Conservation (phyloP, 2,888 invertebrate genomes). For the Dromius quadrimaculatus region DNA sequence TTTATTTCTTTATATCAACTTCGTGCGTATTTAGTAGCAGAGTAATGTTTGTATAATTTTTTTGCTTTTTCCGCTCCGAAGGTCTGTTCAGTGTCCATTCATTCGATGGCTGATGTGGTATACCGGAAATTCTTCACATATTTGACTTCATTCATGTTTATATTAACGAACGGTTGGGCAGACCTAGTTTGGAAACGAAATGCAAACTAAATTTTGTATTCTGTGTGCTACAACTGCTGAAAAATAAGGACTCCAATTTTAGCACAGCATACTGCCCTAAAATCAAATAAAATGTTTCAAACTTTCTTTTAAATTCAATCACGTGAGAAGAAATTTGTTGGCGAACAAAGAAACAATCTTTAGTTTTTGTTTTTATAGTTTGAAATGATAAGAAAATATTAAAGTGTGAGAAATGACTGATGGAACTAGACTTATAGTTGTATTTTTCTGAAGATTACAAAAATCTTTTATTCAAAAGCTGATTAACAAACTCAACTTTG, state of each 20-base stretch:
- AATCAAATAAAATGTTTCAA: not conserved
- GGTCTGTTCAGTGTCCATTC: conserved; percentile 37
- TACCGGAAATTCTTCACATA: conserved; percentile 48
- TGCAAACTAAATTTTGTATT: not conserved
- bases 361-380: no score
- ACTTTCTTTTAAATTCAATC: not conserved
- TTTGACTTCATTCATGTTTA: conserved; percentile 43
- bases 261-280: conserved; percentile 2
- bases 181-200: conserved; percentile 20
- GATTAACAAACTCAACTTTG: no score
- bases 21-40: no score
- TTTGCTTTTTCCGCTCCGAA: conserved; percentile 7
- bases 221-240: no score
- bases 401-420: no score
- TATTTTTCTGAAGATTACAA: no score
- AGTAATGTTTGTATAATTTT: no score
- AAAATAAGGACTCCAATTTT: not conserved
- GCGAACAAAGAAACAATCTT: no score
- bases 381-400: no score
- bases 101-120: conserved; percentile 13
- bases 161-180: conserved; percentile 38
- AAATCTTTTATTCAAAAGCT: no score
- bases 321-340: not conserved
- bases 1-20: no score
- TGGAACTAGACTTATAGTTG: no score